A percentile compares a stretch with the other conserved stretches of the same genome.
Conservation (phyloP, 30 jellyfish, hydroid and myxozoan genomes). For the Catostylus mosaicus region DNA sequence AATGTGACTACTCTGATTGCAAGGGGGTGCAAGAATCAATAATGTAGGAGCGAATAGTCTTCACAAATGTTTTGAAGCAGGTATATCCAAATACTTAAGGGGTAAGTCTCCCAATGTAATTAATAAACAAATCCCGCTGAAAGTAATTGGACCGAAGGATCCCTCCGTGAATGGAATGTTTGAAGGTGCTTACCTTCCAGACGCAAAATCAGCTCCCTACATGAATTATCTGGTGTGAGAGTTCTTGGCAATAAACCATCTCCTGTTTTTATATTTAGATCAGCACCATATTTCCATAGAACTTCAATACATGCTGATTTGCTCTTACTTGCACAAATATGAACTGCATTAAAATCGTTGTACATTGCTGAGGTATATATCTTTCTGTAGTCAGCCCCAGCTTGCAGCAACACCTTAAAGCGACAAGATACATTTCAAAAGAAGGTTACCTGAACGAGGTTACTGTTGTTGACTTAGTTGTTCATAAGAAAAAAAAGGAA, state of each 20-base stretch:
- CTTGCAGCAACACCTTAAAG: constrained; percentile 24
- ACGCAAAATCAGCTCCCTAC: background rate
- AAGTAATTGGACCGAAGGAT: too few species aligned
- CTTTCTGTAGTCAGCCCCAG: constrained; percentile 43
- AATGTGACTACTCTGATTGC: too few species aligned
- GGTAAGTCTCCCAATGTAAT: background rate
- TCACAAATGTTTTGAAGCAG: too few species aligned
- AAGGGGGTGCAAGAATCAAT: too few species aligned
- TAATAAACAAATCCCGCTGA: background rate
- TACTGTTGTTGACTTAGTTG: too few species aligned
- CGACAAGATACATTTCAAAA: background rate
- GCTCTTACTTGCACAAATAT: constrained; percentile 56
- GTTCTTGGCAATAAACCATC: constrained; percentile 26
- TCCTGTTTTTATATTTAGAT: background rate
- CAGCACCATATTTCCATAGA: constrained; percentile 62
- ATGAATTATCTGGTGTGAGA: constrained; percentile 6
- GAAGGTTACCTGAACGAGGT: background rate
- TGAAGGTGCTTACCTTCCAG: constrained; percentile 40
- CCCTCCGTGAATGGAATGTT: too few species aligned
- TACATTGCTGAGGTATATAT: background rate
- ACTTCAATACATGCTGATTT: constrained; percentile 10
- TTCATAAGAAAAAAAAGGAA: too few species aligned
- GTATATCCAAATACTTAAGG: too few species aligned
- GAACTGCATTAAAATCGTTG: constrained; percentile 45
- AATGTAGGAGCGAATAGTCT: background rate